Evolutionary conservation across 2,888 invertebrate genomes (phyloP).

Genomic region (Tetranychus truncatus): DNA sequence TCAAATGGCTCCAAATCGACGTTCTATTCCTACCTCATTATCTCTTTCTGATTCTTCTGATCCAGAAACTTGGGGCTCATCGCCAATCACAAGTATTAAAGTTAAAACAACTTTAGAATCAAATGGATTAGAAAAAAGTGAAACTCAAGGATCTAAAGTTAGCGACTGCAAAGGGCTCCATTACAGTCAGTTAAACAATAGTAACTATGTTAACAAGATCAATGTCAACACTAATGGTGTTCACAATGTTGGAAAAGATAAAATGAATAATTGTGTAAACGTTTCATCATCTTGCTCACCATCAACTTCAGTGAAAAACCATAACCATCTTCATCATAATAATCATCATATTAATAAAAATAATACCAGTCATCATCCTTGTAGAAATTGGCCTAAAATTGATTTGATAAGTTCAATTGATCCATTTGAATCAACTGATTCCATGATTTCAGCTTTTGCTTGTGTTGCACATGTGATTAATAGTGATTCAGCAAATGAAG

Average conservation of each 20-base stretch:
- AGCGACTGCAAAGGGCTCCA: no score
- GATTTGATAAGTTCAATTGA: slow-evolving; percentile 12
- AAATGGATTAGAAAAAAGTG: no score
- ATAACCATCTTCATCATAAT: neutral
- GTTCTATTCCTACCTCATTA: neutral
- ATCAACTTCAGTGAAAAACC: neutral
- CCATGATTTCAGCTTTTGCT: slow-evolving; percentile 11
- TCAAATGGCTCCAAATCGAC: neutral
- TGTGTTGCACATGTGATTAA: slow-evolving; percentile 12
- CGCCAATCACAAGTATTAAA: neutral
- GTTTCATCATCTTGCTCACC: slow-evolving; percentile 5
- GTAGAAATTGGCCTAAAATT: slow-evolving; percentile 4
- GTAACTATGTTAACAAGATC: neutral
- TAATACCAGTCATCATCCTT: neutral
- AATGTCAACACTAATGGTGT: neutral
- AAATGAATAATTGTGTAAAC: neutral
- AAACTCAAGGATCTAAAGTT: no score
- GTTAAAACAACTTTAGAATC: no score
- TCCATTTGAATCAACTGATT: slow-evolving; percentile 12
- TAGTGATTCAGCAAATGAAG: neutral
- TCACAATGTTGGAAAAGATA: neutral
- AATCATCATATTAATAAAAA: neutral
- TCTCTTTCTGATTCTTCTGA: neutral
- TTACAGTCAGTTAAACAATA: neutral
- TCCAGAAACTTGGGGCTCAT: neutral